These are phyloP conservation scores for Cryptocheilus praepositus DNA, from an alignment of 2,888 invertebrate species.

Conservation along the genomic window DNA sequence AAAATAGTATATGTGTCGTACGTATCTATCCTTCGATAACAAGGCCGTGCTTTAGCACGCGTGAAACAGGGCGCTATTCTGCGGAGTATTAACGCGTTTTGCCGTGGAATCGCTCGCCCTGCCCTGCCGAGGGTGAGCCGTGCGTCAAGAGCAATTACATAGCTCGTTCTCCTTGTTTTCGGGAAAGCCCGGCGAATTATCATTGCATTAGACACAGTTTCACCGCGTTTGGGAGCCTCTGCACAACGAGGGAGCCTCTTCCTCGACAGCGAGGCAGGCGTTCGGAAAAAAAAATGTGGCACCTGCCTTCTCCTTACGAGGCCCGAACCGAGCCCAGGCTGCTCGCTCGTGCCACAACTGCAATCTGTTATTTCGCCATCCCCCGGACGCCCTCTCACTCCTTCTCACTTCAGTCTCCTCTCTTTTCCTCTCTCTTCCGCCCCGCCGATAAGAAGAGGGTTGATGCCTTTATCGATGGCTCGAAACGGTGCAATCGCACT, in stretches of 20 bases:
- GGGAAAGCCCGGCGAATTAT: no score
- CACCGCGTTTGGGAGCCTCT: constrained; percentile 56
- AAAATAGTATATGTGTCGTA: not conserved
- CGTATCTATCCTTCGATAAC: not conserved
- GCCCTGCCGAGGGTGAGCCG: no score
- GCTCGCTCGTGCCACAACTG: constrained; percentile 65
- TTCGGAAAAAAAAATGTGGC: constrained; percentile 63
- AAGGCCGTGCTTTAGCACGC: no score
- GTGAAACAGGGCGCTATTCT: no score
- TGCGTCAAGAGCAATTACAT: no score
- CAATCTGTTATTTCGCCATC: constrained; percentile 65
- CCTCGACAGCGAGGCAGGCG: constrained; percentile 53
- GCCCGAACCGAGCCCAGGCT: constrained; percentile 55
- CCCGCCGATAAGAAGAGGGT: constrained; percentile 10
- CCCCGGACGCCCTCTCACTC: constrained; percentile 38
- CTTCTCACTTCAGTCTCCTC: constrained; percentile 28
- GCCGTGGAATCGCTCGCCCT: no score
- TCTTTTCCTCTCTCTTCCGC: not conserved
- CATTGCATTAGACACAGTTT: no score
- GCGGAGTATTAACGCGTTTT: no score
- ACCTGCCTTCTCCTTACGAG: constrained; percentile 67
- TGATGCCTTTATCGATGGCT: constrained; percentile 39
- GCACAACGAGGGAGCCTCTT: constrained; percentile 47
- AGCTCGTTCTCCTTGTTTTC: no score
- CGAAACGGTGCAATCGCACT: constrained; percentile 40